Conservation (phyloP, 2,888 invertebrate species). For the Silvanus unidentatus region DNA sequence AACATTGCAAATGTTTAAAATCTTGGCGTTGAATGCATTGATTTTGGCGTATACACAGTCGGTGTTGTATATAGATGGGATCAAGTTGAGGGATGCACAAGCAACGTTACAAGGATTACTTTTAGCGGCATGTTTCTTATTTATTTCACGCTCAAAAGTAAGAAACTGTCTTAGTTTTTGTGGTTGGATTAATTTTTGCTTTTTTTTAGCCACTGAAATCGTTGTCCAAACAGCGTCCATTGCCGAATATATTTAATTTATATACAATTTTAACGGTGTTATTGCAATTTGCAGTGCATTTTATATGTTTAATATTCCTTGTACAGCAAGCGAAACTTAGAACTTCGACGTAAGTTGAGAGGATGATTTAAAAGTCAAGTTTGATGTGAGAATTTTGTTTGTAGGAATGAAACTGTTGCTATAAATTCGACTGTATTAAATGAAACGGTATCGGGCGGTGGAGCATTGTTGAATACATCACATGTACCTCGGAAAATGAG, state of each 20-base stretch:
- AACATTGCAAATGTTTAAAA: conserved; percentile 99
- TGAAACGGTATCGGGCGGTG: no score
- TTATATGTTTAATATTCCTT: conserved; percentile 82
- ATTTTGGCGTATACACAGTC: conserved; percentile 98
- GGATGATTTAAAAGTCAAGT: no score
- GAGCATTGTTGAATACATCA: conserved; percentile 25
- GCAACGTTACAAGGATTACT: conserved; percentile 95
- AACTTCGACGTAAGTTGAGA: conserved; percentile 66
- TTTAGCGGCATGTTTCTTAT: conserved; percentile 94
- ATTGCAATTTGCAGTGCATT: conserved; percentile 91
- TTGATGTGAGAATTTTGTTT: no score
- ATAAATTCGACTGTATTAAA: no score
- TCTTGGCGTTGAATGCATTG: conserved; percentile 93
- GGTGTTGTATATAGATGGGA: conserved; percentile 94
- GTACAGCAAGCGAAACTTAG: conserved; percentile 73
- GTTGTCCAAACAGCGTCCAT: conserved; percentile 87
- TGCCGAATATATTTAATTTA: conserved; percentile 97
- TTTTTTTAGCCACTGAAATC: conserved; percentile 76
- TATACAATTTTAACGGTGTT: conserved; percentile 96
- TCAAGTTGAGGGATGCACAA: conserved; percentile 96
- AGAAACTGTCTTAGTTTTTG: conserved; percentile 8
- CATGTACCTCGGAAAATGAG: conserved; percentile 34
- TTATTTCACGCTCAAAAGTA: conserved; percentile 96
- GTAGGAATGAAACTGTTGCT: no score
- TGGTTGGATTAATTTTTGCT: conserved; percentile 11